A percentile compares a stretch with the other conserved stretches of the same genome.
Evolutionary conservation across 2,888 invertebrate genomes (phyloP).

Genomic region (Unio pictorum): DNA sequence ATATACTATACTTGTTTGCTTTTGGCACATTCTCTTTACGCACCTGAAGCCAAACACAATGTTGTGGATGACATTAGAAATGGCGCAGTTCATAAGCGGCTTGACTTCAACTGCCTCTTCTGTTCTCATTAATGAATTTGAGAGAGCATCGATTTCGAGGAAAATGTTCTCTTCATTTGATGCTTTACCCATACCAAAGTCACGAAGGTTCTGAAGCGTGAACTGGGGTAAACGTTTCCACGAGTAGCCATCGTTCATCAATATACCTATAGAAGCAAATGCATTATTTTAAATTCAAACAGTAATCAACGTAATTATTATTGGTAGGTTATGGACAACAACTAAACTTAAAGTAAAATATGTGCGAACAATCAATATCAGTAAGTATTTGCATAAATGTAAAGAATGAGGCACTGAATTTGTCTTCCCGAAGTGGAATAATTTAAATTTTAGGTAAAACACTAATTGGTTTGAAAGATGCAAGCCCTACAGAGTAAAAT

Average conservation of each 20-base stretch:
- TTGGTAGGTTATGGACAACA: too few relatives aligned
- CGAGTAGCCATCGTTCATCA: constrained; percentile 23
- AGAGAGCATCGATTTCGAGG: constrained; percentile 28
- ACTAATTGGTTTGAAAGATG: too few relatives aligned
- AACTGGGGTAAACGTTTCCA: constrained; percentile 36
- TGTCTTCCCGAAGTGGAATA: too few relatives aligned
- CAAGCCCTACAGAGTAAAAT: too few relatives aligned
- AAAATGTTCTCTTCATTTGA: constrained; percentile 37
- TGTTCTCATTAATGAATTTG: constrained; percentile 14
- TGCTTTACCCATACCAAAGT: constrained; percentile 45
- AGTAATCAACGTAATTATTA: too few relatives aligned
- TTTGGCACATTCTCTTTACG: not conserved
- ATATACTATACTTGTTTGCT: too few relatives aligned
- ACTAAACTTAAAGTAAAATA: too few relatives aligned
- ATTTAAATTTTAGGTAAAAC: too few relatives aligned
- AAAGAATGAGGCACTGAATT: too few relatives aligned
- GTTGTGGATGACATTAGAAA: constrained; percentile 39
- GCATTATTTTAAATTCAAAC: not conserved
- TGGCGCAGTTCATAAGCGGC: constrained; percentile 7
- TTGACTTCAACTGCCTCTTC: constrained; percentile 10
- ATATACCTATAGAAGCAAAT: constrained; percentile 23
- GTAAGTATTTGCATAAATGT: too few relatives aligned
- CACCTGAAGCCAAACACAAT: constrained; percentile 46
- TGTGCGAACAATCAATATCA: too few relatives aligned
- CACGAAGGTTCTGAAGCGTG: constrained; percentile 27